A percentile compares a stretch with the other conserved stretches of the same genome.
Conservation (phyloP, 2,888 invertebrate species). For the Aleiodes alternator region DNA sequence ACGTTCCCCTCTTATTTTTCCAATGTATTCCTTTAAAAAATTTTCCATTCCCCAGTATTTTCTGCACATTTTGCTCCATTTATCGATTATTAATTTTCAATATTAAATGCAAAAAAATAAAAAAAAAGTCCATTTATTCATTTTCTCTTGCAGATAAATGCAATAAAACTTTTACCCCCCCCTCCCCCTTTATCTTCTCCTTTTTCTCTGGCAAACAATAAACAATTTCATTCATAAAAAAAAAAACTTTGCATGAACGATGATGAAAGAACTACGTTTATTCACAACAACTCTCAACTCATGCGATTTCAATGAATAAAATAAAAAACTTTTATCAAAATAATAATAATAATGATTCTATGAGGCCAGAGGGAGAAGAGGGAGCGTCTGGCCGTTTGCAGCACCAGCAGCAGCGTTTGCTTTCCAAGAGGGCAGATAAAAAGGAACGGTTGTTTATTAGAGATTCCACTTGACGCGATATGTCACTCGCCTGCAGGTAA, state of each 20-base stretch:
- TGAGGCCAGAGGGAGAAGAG: background rate
- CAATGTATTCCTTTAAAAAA: too few relatives aligned
- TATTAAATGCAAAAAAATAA: too few relatives aligned
- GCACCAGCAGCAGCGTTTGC: background rate
- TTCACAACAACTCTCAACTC: background rate
- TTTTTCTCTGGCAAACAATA: too few relatives aligned
- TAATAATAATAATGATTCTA: background rate
- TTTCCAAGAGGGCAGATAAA: constrained; percentile 12
- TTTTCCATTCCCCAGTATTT: too few relatives aligned
- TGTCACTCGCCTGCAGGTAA: constrained; percentile 20
- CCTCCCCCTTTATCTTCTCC: too few relatives aligned
- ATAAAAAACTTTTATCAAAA: background rate
- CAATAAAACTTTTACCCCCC: too few relatives aligned
- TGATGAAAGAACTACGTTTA: constrained; percentile 15
- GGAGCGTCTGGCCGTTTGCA: background rate
- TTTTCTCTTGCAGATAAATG: too few relatives aligned
- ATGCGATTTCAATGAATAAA: constrained; percentile 9
- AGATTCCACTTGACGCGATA: constrained; percentile 29
- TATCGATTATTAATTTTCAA: too few relatives aligned
- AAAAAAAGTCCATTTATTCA: too few relatives aligned
- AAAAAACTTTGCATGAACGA: background rate
- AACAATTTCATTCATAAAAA: too few relatives aligned
- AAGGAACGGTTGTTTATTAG: constrained; percentile 23
- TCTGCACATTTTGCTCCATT: too few relatives aligned
- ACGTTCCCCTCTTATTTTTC: too few relatives aligned